Conservation (phyloP, 2,797 vertebrate species). For the Epinephelus awoara region DNA sequence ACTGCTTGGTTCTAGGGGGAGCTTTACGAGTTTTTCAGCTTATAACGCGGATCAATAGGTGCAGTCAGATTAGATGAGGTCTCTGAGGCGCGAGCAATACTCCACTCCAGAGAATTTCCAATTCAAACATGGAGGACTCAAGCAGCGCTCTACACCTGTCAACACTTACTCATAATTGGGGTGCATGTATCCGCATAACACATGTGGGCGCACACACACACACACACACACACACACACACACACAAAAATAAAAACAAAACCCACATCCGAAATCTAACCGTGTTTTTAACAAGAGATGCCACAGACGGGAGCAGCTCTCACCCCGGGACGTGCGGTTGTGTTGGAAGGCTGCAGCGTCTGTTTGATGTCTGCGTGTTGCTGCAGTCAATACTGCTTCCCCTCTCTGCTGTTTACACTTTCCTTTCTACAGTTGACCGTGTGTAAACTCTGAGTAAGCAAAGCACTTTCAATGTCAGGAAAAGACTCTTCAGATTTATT, state of each 20-base stretch:
- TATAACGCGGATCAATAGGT: constrained; percentile 49
- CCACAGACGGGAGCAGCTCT: constrained; percentile 30
- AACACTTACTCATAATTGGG: constrained; percentile 37
- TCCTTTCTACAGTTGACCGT: background rate
- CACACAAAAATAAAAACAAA: background rate
- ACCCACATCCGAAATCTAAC: background rate
- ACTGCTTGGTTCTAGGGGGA: constrained; percentile 36
- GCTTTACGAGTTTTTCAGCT: constrained; percentile 46
- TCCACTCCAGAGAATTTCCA: constrained; percentile 33
- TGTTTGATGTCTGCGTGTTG: constrained; percentile 34
- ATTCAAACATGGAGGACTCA: constrained; percentile 39
- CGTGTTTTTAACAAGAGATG: constrained; percentile 23
- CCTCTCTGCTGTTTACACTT: background rate
- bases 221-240: no score
- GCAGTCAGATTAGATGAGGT: constrained; percentile 60
- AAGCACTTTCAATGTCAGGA: background rate
- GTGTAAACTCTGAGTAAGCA: background rate
- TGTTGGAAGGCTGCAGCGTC: constrained; percentile 11
- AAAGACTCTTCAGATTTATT: background rate
- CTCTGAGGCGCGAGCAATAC: constrained; percentile 31
- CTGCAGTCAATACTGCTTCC: constrained; percentile 3
- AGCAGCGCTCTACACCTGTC: constrained; percentile 41
- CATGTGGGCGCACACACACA: background rate
- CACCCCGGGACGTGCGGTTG: constrained; percentile 7
- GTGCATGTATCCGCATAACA: constrained; percentile 14